Percentiles rank a stretch among this genome's conserved stretches.
These are phyloP conservation scores for Ochropleura leucogaster DNA, from an alignment of 2,888 invertebrate genomes.

Conservation along the genomic window DNA sequence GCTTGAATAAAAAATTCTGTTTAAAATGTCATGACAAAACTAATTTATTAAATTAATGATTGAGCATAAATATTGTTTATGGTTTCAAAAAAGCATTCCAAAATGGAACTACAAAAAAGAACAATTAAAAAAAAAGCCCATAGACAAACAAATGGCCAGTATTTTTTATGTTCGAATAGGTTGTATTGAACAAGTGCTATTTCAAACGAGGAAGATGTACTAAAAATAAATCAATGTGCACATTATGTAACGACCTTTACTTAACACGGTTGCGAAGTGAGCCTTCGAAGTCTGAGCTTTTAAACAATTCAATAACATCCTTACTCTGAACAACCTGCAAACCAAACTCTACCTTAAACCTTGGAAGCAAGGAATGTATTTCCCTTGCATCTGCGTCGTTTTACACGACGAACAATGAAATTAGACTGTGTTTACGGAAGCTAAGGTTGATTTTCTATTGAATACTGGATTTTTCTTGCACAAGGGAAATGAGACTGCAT, in stretches of 20 bases:
- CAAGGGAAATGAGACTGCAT: not conserved
- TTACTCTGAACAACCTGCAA: slow-evolving; percentile 24
- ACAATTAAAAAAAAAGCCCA: not conserved
- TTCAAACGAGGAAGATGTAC: not conserved
- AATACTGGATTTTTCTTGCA: not conserved
- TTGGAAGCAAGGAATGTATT: fast-evolving
- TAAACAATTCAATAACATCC: slow-evolving; percentile 49
- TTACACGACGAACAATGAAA: not conserved
- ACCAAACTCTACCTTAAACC: slow-evolving; percentile 24
- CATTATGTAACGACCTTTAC: slow-evolving; percentile 68
- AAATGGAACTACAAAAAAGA: not conserved
- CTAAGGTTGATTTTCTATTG: slow-evolving; percentile 17
- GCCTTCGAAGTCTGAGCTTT: slow-evolving; percentile 75
- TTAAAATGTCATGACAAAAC: not conserved
- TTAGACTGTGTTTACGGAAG: fast-evolving
- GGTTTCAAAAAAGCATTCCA: not conserved
- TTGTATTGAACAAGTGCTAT: not conserved
- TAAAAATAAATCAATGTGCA: slow-evolving; percentile 23
- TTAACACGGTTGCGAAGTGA: slow-evolving; percentile 72
- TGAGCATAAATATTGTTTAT: not conserved
- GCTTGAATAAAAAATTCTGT: not conserved
- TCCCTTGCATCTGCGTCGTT: not conserved
- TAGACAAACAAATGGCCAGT: not conserved
- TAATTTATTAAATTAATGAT: not conserved
- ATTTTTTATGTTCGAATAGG: not conserved